Conservation (phyloP, 2,797 vertebrate genomes). For the Tachyglossus aculeatus region DNA sequence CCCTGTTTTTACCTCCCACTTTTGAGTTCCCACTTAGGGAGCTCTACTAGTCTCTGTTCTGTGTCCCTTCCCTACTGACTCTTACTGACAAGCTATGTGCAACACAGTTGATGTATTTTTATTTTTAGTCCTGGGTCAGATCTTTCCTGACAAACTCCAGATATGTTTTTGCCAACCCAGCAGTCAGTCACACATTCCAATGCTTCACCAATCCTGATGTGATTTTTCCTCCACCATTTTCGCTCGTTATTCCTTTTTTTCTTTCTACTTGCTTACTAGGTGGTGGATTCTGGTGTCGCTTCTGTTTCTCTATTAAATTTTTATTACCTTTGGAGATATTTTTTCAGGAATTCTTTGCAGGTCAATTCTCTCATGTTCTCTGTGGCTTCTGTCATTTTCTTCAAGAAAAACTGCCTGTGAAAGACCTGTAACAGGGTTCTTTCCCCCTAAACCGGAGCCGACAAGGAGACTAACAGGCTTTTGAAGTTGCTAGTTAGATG, state of each 20-base stretch:
- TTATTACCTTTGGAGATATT: slow-evolving; percentile 38
- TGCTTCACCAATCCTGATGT: too few species aligned
- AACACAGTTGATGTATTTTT: too few species aligned
- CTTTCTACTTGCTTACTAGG: neutral
- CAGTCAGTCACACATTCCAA: too few species aligned
- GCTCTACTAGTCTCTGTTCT: too few species aligned
- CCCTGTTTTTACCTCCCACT: too few species aligned
- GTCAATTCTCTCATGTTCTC: slow-evolving; percentile 36
- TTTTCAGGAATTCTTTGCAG: slow-evolving; percentile 50
- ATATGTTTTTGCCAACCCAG: too few species aligned
- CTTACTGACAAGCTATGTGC: too few species aligned
- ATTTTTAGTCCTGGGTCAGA: too few species aligned
- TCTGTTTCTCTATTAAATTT: slow-evolving; percentile 43
- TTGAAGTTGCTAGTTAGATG: slow-evolving; percentile 60
- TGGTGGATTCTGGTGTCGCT: slow-evolving; percentile 9
- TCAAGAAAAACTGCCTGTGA: too few species aligned
- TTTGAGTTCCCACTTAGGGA: too few species aligned
- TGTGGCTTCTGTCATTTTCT: slow-evolving; percentile 44
- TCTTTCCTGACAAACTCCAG: too few species aligned
- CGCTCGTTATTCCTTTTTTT: slow-evolving; percentile 2
- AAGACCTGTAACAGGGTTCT: slow-evolving; percentile 26
- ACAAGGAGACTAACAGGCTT: slow-evolving; percentile 45
- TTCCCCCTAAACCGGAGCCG: slow-evolving; percentile 24
- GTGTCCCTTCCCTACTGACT: too few species aligned
- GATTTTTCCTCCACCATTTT: neutral